Evolutionary conservation across 2,113 vertebrate genomes (phyloP).

Genomic region (Ondatra zibethicus): DNA sequence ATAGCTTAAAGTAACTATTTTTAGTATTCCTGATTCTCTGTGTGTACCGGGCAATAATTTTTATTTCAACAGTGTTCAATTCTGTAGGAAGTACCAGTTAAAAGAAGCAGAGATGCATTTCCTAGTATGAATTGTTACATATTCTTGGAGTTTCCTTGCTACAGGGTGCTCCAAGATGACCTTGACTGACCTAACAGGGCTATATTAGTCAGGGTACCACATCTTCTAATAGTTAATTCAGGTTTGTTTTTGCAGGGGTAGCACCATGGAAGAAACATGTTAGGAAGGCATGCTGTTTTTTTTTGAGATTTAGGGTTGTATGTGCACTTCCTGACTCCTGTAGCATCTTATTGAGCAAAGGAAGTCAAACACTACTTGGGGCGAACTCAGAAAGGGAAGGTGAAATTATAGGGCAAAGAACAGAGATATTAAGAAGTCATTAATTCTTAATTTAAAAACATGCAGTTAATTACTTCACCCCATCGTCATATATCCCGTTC

Average conservation of each 20-base stretch:
- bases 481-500: not conserved
- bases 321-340: not conserved
- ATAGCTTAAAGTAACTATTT: not conserved
- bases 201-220: not conserved
- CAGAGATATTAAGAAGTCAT: not conserved
- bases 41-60: not conserved
- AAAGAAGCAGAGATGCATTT: not conserved
- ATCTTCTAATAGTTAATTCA: not conserved
- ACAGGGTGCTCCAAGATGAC: not conserved
- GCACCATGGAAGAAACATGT: not conserved
- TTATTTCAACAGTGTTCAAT: not conserved
- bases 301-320: not conserved
- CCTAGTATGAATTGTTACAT: not conserved
- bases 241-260: not conserved
- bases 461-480: not conserved
- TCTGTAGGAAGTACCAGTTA: not conserved
- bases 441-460: not conserved
- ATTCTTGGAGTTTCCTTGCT: not conserved
- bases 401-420: not conserved
- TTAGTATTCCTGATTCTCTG: not conserved
- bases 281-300: not conserved
- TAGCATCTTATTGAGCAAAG: not conserved
- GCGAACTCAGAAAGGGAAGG: not conserved
- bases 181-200: not conserved
- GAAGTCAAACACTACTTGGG: not conserved